Conservation (phyloP, 1,140 invertebrate species). For the Drosophila lacteicornis region DNA sequence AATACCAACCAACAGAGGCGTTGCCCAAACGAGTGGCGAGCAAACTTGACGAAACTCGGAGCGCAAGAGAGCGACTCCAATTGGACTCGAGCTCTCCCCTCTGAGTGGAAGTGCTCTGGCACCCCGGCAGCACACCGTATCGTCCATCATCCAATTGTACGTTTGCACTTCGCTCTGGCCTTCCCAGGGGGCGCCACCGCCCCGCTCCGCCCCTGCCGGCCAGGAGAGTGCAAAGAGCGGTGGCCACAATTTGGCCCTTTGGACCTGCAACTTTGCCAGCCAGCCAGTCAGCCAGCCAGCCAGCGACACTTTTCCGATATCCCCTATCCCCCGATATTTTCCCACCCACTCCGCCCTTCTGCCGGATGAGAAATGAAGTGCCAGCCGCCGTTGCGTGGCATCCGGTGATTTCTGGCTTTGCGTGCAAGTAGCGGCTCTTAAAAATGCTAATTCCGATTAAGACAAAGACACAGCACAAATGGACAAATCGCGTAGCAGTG, state of each 20-base stretch:
- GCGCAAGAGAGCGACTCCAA: slow-evolving; percentile 29
- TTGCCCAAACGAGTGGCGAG: slow-evolving; percentile 6
- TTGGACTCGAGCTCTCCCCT: slow-evolving; percentile 23
- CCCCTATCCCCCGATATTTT: not conserved
- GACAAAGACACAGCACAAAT: slow-evolving; percentile 36
- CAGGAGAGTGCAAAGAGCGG: slow-evolving; percentile 67
- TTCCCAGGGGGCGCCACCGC: slow-evolving; percentile 54
- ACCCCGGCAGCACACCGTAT: slow-evolving; percentile 27
- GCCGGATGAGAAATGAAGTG: slow-evolving; percentile 53
- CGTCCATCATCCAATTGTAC: slow-evolving; percentile 84
- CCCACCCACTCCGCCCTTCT: not conserved
- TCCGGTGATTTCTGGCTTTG: slow-evolving; percentile 56
- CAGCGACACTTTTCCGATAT: slow-evolving; percentile 70
- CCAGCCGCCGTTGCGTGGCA: slow-evolving; percentile 56
- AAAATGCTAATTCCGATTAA: slow-evolving; percentile 75
- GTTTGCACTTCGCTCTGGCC: slow-evolving; percentile 72
- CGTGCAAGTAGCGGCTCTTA: slow-evolving; percentile 64
- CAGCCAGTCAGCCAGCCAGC: slow-evolving; percentile 8
- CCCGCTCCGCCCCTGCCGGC: slow-evolving; percentile 14
- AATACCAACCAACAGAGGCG: slow-evolving; percentile 12
- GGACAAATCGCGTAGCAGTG: slow-evolving; percentile 38
- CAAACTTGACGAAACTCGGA: slow-evolving; percentile 51
- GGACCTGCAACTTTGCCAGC: slow-evolving; percentile 31
- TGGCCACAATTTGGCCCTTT: slow-evolving; percentile 81
- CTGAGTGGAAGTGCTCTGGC: slow-evolving; percentile 18